These are phyloP conservation scores for Lepidiolamprologus cunningtoni DNA, from an alignment of 2,113 vertebrate genomes.

Conservation along the genomic window DNA sequence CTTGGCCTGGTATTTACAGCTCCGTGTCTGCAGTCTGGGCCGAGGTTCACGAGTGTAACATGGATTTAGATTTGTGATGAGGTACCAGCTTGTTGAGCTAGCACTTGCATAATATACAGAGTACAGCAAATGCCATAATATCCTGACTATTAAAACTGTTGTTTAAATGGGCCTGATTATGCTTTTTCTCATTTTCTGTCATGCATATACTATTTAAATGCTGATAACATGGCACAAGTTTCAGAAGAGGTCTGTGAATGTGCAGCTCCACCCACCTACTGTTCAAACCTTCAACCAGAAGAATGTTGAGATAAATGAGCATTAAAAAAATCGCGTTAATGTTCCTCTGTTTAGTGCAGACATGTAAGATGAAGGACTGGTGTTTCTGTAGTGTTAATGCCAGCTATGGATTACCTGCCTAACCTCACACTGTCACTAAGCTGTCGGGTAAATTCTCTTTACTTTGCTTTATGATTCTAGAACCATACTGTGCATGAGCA, in stretches of 20 bases:
- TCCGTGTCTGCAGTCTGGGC: conserved; percentile 24
- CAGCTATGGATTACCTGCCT: background rate
- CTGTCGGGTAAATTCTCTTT: background rate
- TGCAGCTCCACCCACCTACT: background rate
- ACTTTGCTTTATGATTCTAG: background rate
- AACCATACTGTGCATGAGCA: background rate
- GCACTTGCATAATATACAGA: background rate
- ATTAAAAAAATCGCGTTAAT: background rate
- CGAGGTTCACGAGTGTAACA: background rate
- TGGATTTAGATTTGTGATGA: background rate
- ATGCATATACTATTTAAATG: background rate
- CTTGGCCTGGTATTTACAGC: conserved; percentile 50
- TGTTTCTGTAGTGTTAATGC: background rate
- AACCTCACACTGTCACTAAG: background rate
- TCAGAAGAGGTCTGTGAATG: background rate
- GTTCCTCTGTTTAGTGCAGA: background rate
- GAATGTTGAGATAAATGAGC: background rate
- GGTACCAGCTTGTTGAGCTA: background rate
- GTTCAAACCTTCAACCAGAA: background rate
- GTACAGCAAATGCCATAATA: background rate
- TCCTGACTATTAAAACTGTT: background rate
- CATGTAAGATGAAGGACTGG: background rate
- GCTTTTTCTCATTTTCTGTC: background rate
- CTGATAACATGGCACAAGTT: background rate
- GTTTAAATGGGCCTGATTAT: background rate